These are phyloP conservation scores for Bungarus multicinctus DNA, from an alignment of 2,113 vertebrate species.

Conservation along the genomic window DNA sequence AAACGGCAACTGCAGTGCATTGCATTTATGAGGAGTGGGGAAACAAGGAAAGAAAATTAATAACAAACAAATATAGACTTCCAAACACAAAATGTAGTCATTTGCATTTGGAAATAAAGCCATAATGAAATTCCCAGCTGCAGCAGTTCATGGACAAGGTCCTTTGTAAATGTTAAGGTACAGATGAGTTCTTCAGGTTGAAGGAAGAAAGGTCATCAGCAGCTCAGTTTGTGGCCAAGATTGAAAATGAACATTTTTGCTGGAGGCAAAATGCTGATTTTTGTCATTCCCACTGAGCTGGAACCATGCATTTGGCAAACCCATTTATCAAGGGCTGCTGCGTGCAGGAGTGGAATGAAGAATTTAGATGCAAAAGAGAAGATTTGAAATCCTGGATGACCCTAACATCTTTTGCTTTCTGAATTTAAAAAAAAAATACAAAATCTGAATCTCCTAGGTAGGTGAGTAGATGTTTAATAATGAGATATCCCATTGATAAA, in stretches of 20 bases:
- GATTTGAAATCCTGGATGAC: neutral
- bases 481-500: neutral
- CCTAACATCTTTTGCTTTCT: neutral
- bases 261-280: slow-evolving; percentile 38
- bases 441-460: neutral
- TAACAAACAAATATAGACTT: neutral
- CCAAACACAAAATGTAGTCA: neutral
- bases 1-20: neutral
- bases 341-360: neutral
- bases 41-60: neutral
- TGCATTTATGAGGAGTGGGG: neutral
- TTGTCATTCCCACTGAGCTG: slow-evolving; percentile 45
- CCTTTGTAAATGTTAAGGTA: slow-evolving; percentile 5
- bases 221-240: slow-evolving; percentile 47
- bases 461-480: neutral
- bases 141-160: neutral
- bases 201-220: slow-evolving; percentile 50
- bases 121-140: slow-evolving; percentile 6
- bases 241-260: slow-evolving; percentile 38
- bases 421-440: neutral
- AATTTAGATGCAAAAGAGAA: neutral
- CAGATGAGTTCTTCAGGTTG: slow-evolving; percentile 35
- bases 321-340: slow-evolving; percentile 42
- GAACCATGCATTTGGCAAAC: slow-evolving; percentile 41
- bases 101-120: slow-evolving; percentile 15